Conservation (phyloP, 2,797 vertebrate genomes). For the Antennarius maculatus region DNA sequence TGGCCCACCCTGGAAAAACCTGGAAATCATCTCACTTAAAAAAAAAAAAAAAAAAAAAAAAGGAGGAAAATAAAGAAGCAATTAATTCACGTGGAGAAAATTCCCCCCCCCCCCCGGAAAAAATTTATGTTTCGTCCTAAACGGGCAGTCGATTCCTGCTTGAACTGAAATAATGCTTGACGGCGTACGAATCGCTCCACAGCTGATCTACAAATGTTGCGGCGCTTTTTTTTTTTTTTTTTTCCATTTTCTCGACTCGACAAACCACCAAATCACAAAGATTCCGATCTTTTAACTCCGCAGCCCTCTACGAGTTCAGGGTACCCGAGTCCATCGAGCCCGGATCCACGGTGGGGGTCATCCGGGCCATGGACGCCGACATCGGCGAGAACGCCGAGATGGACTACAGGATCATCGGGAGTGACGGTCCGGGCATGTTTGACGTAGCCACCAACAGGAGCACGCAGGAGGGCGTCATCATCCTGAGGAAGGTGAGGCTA, state of each 20-base stretch:
- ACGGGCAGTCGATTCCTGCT: constrained; percentile 35
- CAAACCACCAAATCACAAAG: neutral
- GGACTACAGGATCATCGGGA: constrained; percentile 88
- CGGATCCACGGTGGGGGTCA: constrained; percentile 83
- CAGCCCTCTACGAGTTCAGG: constrained; percentile 91
- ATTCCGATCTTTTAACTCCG: constrained; percentile 1
- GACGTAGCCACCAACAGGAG: constrained; percentile 87
- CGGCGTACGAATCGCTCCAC: constrained; percentile 17
- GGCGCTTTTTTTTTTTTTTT: constrained; percentile 12
- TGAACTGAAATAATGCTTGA: constrained; percentile 26
- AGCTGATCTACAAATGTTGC: constrained; percentile 57
- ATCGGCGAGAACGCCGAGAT: constrained; percentile 90
- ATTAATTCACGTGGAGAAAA: constrained; percentile 61
- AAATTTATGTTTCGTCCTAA: constrained; percentile 58
- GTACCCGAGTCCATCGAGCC: constrained; percentile 83
- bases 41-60: neutral
- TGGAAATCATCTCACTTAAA: constrained; percentile 50
- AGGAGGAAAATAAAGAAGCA: constrained; percentile 2
- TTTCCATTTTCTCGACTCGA: neutral
- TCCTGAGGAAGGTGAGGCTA: constrained; percentile 88
- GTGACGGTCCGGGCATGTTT: constrained; percentile 90
- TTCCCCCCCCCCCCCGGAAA: constrained; percentile 22
- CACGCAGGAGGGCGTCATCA: constrained; percentile 90
- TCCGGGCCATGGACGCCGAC: constrained; percentile 90
- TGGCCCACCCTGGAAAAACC: constrained; percentile 25